A percentile compares a stretch with the other conserved stretches of the same genome.
Conservation (phyloP, 2,113 vertebrate genomes). For the Eonycteris spelaea region DNA sequence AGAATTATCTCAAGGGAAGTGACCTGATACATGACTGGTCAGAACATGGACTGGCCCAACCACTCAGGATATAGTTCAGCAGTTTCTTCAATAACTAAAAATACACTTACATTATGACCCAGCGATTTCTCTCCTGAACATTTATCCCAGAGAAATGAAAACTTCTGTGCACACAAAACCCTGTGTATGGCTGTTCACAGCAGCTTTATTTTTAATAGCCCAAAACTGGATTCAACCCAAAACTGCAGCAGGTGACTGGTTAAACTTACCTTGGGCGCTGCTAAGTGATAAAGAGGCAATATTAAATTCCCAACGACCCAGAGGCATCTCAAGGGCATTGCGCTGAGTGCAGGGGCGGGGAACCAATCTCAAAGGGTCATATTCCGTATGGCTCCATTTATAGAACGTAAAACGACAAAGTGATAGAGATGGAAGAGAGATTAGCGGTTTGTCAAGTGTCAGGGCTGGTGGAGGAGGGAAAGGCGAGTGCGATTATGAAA, state of each 20-base stretch:
- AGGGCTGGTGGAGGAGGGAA: neutral
- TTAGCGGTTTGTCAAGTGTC: too few relatives aligned
- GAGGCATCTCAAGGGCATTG: neutral
- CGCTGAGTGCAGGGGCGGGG: too few relatives aligned
- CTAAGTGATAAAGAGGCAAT: neutral
- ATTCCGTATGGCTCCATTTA: neutral
- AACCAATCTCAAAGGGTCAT: neutral
- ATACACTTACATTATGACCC: neutral
- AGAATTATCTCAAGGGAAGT: neutral
- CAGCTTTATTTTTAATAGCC: neutral
- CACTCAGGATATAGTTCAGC: neutral
- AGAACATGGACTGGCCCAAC: neutral
- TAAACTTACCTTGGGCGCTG: neutral
- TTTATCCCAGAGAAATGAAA: neutral
- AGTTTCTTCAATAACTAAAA: neutral
- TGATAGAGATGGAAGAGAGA: neutral
- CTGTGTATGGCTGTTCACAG: neutral
- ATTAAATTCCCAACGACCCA: neutral
- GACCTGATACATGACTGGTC: neutral
- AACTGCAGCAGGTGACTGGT: neutral
- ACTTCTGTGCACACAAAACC: neutral
- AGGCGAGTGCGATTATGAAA: rapidly evolving
- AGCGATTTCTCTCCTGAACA: neutral
- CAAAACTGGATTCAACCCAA: neutral
- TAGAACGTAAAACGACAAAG: neutral